These are phyloP conservation scores for Drosophila fuyamai DNA, from an alignment of 1,140 invertebrate genomes.

Conservation along the genomic window DNA sequence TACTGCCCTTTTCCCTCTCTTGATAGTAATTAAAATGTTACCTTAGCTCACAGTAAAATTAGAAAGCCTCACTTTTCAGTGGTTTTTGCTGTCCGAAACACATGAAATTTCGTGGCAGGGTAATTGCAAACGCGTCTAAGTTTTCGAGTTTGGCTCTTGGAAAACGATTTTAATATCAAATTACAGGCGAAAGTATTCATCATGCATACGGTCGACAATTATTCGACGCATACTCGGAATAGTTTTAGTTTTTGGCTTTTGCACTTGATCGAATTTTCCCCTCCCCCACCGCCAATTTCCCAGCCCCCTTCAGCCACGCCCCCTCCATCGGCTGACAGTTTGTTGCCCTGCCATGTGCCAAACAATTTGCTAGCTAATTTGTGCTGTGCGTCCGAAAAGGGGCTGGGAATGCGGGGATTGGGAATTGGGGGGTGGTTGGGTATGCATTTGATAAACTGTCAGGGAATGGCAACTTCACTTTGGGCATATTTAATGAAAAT, in stretches of 20 bases:
- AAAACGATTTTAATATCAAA: conserved; percentile 47
- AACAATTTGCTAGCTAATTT: conserved; percentile 79
- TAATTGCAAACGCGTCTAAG: conserved; percentile 12
- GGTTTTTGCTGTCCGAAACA: conserved; percentile 20
- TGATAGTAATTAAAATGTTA: conserved; percentile 19
- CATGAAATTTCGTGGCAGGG: conserved; percentile 2
- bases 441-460: conserved; percentile 81
- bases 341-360: conserved; percentile 60
- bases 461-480: conserved; percentile 82
- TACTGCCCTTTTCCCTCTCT: background rate
- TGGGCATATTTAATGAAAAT: conserved; percentile 83
- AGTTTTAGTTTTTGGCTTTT: conserved; percentile 56
- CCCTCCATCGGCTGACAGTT: conserved; percentile 34
- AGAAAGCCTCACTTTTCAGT: conserved; percentile 7
- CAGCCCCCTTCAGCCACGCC: background rate
- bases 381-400: conserved; percentile 53
- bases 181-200: conserved; percentile 44
- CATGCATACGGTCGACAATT: conserved; percentile 33
- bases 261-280: conserved; percentile 42
- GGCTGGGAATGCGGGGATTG: background rate
- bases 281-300: background rate
- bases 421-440: conserved; percentile 8
- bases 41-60: conserved; percentile 1
- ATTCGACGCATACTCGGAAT: conserved; percentile 37
- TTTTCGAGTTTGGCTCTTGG: conserved; percentile 11